Evolutionary conservation across 1,140 invertebrate species (phyloP).

Genomic region (Macrobrachium rosenbergii): DNA sequence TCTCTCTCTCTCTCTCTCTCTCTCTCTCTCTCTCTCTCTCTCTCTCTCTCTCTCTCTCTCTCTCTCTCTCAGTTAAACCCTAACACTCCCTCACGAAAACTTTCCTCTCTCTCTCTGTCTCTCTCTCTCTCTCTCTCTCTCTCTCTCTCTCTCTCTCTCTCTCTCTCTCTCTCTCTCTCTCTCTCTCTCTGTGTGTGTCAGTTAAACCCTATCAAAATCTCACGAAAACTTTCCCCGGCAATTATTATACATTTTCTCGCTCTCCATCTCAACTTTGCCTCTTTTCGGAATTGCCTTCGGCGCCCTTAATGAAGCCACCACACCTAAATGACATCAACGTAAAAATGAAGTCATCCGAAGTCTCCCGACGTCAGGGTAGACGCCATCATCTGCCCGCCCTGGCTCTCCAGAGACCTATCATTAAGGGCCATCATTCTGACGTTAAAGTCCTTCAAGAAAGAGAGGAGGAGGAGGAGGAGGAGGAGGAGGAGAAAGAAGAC

Average conservation of each 20-base stretch:
- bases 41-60: not conserved
- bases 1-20: not conserved
- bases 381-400: too few relatives aligned
- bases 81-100: not conserved
- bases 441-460: too few relatives aligned
- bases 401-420: too few relatives aligned
- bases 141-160: constrained; percentile 20
- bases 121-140: constrained; percentile 26
- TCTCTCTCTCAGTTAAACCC: not conserved
- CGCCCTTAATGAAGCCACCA: not conserved
- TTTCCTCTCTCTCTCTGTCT: constrained; percentile 14
- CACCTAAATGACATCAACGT: too few relatives aligned
- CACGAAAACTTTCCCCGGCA: not conserved
- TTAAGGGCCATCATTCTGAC: too few relatives aligned
- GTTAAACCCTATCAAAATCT: not conserved
- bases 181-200: not conserved
- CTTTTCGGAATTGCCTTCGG: not conserved
- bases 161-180: not conserved
- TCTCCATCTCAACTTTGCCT: not conserved
- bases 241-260: not conserved
- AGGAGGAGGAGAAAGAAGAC: too few relatives aligned
- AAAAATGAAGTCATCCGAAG: too few relatives aligned
- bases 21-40: too few relatives aligned
- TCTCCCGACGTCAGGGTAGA: too few relatives aligned
- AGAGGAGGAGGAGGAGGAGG: too few relatives aligned